phyloP scores from a whole-genome alignment of 2,888 invertebrate species.

The Trissolcus brochymenae region DNA sequence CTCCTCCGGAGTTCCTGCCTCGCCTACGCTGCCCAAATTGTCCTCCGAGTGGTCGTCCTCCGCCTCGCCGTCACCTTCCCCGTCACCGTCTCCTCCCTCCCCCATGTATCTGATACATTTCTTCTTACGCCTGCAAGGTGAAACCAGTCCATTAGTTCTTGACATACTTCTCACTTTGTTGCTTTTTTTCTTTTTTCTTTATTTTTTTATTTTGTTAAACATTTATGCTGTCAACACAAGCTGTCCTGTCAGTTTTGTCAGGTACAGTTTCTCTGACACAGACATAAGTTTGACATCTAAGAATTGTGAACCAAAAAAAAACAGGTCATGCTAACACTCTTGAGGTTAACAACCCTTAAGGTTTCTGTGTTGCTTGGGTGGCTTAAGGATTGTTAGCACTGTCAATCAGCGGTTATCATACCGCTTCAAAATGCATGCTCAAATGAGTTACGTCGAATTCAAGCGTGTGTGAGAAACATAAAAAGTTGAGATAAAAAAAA shows the following conservation, averaged over 20 bases:
- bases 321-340: slow-evolving; percentile 69
- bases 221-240: slow-evolving; percentile 4
- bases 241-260: not conserved
- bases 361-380: too few relatives aligned
- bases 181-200: too few relatives aligned
- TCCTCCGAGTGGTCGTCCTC: slow-evolving; percentile 83
- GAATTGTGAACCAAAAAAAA: slow-evolving; percentile 62
- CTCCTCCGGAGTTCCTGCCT: slow-evolving; percentile 80
- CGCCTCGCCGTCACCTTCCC: slow-evolving; percentile 81
- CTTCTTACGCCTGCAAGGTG: slow-evolving; percentile 91
- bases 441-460: slow-evolving; percentile 50
- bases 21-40: slow-evolving; percentile 85
- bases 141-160: slow-evolving; percentile 34
- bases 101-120: slow-evolving; percentile 98
- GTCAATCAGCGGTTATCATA: slow-evolving; percentile 39
- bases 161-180: not conserved
- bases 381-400: too few relatives aligned
- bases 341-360: slow-evolving; percentile 51
- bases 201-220: too few relatives aligned
- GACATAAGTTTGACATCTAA: slow-evolving; percentile 60
- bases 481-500: slow-evolving; percentile 16
- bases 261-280: too few relatives aligned
- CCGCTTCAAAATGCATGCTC: slow-evolving; percentile 60
- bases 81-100: slow-evolving; percentile 83
- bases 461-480: slow-evolving; percentile 44